Base-by-base conservation (phyloP, 2,888 invertebrate species). In the Rotaria socialis region DNA sequence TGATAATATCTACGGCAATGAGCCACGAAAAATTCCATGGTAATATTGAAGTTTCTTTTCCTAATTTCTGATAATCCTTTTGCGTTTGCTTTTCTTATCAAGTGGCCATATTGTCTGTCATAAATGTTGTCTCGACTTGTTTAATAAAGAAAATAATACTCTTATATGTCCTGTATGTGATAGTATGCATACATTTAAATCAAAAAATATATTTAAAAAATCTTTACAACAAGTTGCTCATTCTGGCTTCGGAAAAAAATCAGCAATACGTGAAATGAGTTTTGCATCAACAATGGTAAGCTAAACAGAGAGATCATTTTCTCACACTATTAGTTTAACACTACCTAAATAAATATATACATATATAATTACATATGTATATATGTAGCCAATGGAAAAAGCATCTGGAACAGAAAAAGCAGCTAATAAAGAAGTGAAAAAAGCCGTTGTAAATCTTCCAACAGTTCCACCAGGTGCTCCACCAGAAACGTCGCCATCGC, bases 171-270 rank as follows among this genome's bases (percentile, higher is more conserved):
- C 47, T 10, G 47, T 47, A 47, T 80, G 80, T n/a, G 8, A 24
- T 80, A 7, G 10, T 24, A 2, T 47, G 47, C 80, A 80, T 80
- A 16, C 80, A 24, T 80, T 47, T 47, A 47, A 43, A 80, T 80
- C 80, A 47, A 80, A 80, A 47, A 80, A 80, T 80, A 80, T 14
- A 43, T 80, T 80, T n/a, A 80, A 80, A 14, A 80, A 80, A 47
- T n/a, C 43, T 24, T 80, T 80, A 80, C 24, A n/a, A 47, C 22
- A n/a, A 47, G n/a, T 80, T 4, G 80, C 47, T 4, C 43, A 80
- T 80, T 47, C 24, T 4, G n/a, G n/a, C 47, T 47, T 47, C 47
- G 80, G 80, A 47, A 47, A 80, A 47, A 80, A 80, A 7, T n/a
- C n/a, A 80, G 0, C 80, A 47, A 8, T 47, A 47, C 80, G 47